Base-by-base conservation (phyloP, 2,888 invertebrate genomes). In the Seira ritae region DNA sequence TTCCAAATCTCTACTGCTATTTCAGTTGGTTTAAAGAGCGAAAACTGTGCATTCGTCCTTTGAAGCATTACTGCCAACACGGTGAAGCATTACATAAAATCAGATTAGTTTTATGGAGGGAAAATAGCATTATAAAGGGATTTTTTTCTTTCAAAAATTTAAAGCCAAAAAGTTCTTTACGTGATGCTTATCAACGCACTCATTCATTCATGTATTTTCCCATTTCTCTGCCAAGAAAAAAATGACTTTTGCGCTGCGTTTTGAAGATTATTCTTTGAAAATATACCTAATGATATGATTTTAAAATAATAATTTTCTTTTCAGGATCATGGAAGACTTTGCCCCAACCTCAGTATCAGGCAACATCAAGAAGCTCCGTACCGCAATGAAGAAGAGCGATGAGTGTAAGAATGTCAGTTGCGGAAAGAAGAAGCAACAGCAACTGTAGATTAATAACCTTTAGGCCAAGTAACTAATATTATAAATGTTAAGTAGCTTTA, bases 381-480 rank as follows among this genome's bases (percentile, higher is more conserved):
- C 87, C 75, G 84, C 88, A 37, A 89, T 89, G 88, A 89, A 89
- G 87, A 89, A 88, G 85, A 85, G 87, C 20, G 89, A 89, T 60
- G 88, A 88, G 71, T 89, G 89, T 84, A 88, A 89, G 80, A 87
- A 72, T 65, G 80, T 87, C 70, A 85, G 82, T 66, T 89, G 89
- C 84, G 84, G 87, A 74, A 88, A 88, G 84, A 89, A 89, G 83
- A 89, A 89, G 86, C 60, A 31, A 66, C 85, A 89, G 86, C 60
- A 31, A 66, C 85, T 86, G 85, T 88, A 88, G 85, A 77, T 66
- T 71, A 71, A 67, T 68, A 60, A 73, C 73, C 74, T 74, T 80
- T 84, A 84, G 78, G 76, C 75, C 76, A 84, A 80, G 73, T 84
- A 84, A 74, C 70, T 76, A 46, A 76, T 77, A 77, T 20, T 66